These are phyloP conservation scores for Acanthococcus lagerstroemiae DNA, from an alignment of 2,888 invertebrate species.

Conservation along the genomic window DNA sequence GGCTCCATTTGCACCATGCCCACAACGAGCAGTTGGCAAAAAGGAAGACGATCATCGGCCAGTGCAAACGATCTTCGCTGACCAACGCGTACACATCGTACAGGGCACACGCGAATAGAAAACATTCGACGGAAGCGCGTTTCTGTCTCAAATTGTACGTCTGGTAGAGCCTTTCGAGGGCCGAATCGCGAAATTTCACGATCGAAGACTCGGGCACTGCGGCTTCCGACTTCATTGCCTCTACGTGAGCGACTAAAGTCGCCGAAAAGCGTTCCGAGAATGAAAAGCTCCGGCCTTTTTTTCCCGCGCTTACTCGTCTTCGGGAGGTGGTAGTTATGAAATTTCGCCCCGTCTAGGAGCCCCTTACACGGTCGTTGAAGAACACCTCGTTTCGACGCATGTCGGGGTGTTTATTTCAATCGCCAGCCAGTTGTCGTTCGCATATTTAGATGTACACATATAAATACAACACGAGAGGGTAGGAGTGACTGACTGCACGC, in stretches of 20 bases:
- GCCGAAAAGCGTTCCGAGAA: constrained; percentile 15
- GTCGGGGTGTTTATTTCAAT: background rate
- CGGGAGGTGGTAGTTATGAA: constrained; percentile 17
- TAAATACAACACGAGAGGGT: too few species aligned
- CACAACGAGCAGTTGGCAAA: constrained; percentile 42
- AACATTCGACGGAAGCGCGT: constrained; percentile 58
- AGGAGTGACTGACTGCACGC: too few species aligned
- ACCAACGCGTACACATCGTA: constrained; percentile 50
- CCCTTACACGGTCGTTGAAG: background rate
- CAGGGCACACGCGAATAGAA: constrained; percentile 55
- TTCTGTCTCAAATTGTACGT: constrained; percentile 62
- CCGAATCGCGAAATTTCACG: constrained; percentile 36
- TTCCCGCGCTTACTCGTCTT: constrained; percentile 7
- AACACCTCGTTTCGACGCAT: background rate
- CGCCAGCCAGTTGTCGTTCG: too few species aligned
- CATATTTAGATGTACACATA: too few species aligned
- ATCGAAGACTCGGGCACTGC: constrained; percentile 25
- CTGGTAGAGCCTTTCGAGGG: constrained; percentile 59
- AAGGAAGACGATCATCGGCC: constrained; percentile 41
- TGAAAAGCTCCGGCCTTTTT: constrained; percentile 21
- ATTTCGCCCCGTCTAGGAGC: constrained; percentile 11
- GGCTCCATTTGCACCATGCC: constrained; percentile 40
- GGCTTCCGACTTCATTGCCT: constrained; percentile 30
- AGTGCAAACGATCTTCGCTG: constrained; percentile 30
- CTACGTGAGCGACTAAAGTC: constrained; percentile 31